These are phyloP conservation scores for Puma concolor DNA, from an alignment of 2,113 vertebrate genomes.

Conservation along the genomic window DNA sequence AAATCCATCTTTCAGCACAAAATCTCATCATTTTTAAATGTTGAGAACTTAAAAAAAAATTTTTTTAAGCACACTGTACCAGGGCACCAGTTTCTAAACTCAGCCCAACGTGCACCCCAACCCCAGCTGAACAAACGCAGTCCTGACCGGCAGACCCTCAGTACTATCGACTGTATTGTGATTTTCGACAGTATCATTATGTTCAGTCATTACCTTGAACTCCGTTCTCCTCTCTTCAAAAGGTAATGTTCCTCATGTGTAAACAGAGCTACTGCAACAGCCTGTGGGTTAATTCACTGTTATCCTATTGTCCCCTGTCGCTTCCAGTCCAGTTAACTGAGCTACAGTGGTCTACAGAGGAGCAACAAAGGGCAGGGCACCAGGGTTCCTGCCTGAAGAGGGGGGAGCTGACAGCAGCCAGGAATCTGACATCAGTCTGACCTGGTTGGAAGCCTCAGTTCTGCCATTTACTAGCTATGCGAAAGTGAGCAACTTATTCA, in stretches of 20 bases:
- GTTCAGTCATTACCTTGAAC: not conserved
- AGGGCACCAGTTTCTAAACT: not conserved
- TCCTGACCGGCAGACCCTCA: not conserved
- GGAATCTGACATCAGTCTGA: not conserved
- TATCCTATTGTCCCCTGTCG: not conserved
- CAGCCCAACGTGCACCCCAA: not conserved
- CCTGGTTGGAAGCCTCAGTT: not conserved
- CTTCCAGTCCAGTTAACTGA: not conserved
- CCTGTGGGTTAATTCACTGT: not conserved
- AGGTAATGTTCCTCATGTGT: not conserved
- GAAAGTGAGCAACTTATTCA: not conserved
- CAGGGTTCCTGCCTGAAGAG: not conserved
- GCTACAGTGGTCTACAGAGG: not conserved
- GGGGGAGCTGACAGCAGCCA: not conserved
- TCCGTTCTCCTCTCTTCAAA: not conserved
- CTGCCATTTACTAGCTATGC: not conserved
- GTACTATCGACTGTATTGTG: not conserved
- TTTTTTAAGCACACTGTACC: not conserved
- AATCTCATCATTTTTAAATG: not conserved
- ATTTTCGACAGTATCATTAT: not conserved
- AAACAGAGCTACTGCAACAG: not conserved
- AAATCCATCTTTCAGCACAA: not conserved
- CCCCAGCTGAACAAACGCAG: not conserved
- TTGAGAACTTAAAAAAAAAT: not conserved
- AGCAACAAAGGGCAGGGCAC: not conserved